phyloP scores from a whole-genome alignment of 1,140 invertebrate genomes.

The Drosophila parvula region DNA sequence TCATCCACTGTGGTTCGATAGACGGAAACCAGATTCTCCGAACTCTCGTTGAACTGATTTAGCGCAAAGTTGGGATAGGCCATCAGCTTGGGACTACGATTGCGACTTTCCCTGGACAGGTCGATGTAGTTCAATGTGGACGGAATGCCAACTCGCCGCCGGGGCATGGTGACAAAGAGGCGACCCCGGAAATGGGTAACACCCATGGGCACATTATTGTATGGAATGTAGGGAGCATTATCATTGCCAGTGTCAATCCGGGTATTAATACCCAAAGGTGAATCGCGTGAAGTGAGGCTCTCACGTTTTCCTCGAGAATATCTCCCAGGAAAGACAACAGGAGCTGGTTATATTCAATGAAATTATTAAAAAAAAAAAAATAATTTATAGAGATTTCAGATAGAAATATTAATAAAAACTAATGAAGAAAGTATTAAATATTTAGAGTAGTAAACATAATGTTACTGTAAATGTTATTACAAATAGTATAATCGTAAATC shows the following conservation, averaged over 20 bases:
- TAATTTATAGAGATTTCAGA: background rate
- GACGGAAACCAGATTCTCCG: conserved; percentile 86
- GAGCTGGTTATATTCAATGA: conserved; percentile 26
- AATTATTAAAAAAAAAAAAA: background rate
- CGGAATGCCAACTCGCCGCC: conserved; percentile 88
- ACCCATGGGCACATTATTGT: conserved; percentile 90
- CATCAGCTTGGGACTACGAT: conserved; percentile 85
- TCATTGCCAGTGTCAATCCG: conserved; percentile 15
- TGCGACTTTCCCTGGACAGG: conserved; percentile 82
- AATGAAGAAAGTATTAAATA: background rate
- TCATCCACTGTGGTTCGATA: conserved; percentile 88
- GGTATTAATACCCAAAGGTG: conserved; percentile 13
- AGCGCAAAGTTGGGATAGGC: conserved; percentile 87
- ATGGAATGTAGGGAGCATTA: conserved; percentile 72
- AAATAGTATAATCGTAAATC: background rate
- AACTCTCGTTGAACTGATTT: conserved; percentile 85
- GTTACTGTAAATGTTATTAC: no score
- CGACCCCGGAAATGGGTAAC: conserved; percentile 87
- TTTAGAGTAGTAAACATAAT: background rate
- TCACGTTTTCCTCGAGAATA: conserved; percentile 47
- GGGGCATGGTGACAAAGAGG: conserved; percentile 89
- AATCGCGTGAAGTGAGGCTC: conserved; percentile 59
- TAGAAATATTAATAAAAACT: no score
- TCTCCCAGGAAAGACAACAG: conserved; percentile 54
- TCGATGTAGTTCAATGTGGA: conserved; percentile 89